Percentiles rank a stretch among this genome's conserved stretches.
Conservation (phyloP, 2,113 vertebrate species). For the Xiphophorus couchianus region DNA sequence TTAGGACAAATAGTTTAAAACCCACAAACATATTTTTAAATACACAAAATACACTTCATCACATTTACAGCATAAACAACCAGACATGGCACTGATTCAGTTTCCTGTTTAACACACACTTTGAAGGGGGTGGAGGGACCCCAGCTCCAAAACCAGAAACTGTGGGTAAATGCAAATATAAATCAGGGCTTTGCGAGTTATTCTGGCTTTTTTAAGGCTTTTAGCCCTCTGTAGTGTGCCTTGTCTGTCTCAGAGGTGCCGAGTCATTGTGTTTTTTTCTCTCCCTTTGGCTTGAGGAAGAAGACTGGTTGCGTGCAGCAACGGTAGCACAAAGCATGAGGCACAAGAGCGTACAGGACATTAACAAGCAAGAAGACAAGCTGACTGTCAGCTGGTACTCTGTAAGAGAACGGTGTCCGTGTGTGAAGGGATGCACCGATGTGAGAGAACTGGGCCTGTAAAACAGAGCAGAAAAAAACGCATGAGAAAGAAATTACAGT, state of each 20-base stretch:
- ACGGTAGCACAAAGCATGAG: conserved; percentile 91
- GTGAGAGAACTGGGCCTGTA: conserved; percentile 92
- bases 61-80: conserved; percentile 19
- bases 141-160: background rate
- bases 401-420: conserved; percentile 91
- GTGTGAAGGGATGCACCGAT: conserved; percentile 95
- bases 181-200: background rate
- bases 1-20: background rate
- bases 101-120: background rate
- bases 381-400: conserved; percentile 88
- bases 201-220: conserved; percentile 16
- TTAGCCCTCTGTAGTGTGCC: background rate
- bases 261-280: conserved; percentile 66
- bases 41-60: background rate
- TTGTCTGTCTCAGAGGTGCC: background rate
- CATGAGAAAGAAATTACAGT: background rate
- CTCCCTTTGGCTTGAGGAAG: conserved; percentile 81
- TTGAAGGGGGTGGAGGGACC: too few species aligned
- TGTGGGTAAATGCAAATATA: background rate
- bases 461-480: conserved; percentile 18
- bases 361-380: conserved; percentile 86
- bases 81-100: background rate
- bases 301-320: conserved; percentile 87
- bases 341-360: conserved; percentile 85
- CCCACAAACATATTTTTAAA: background rate